phyloP scores from a whole-genome alignment of 2,113 vertebrate genomes.

The Pipra filicauda region DNA sequence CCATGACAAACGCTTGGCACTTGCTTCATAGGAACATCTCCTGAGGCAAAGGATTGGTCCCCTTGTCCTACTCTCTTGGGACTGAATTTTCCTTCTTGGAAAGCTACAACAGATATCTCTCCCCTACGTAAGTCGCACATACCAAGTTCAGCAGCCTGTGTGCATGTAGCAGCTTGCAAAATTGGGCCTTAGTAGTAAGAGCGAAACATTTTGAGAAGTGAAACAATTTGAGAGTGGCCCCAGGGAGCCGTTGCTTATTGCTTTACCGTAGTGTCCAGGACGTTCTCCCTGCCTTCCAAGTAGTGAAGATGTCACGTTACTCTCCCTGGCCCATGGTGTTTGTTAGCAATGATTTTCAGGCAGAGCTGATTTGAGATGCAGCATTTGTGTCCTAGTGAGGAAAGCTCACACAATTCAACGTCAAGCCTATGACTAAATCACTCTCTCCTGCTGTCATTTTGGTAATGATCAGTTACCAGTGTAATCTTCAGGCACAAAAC shows the following conservation, averaged over 20 bases:
- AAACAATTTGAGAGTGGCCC: not conserved
- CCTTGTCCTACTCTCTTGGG: not conserved
- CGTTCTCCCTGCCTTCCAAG: not conserved
- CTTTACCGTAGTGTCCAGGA: not conserved
- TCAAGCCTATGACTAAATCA: not conserved
- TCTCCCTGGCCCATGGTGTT: not conserved
- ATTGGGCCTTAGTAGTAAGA: not conserved
- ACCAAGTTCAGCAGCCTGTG: not conserved
- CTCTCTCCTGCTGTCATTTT: not conserved
- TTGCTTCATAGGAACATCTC: not conserved
- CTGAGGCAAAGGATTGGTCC: not conserved
- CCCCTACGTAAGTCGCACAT: not conserved
- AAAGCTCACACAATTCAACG: accelerated
- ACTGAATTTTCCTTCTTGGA: not conserved
- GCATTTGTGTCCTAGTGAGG: not conserved
- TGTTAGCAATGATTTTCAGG: not conserved
- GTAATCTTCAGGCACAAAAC: not conserved
- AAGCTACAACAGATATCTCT: not conserved
- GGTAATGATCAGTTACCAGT: not conserved
- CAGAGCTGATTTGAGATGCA: not conserved
- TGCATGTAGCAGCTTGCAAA: not conserved
- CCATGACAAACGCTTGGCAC: not conserved
- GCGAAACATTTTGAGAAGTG: not conserved
- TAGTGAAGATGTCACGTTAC: not conserved
- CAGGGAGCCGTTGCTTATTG: not conserved